These are phyloP conservation scores for Sinocyclocheilus maitianheensis DNA, from an alignment of 2,113 vertebrate species.

Conservation along the genomic window DNA sequence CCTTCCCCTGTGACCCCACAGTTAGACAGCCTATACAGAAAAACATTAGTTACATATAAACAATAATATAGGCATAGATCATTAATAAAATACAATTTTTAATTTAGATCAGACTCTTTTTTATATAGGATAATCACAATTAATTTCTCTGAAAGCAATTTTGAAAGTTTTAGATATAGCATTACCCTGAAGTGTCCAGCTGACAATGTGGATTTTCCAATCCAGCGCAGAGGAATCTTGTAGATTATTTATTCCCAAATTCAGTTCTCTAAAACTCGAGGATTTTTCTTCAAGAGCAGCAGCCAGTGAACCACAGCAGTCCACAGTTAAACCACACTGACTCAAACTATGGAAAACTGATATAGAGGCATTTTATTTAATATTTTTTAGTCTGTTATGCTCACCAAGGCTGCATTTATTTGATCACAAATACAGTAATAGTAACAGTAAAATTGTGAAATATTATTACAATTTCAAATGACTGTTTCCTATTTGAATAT, in stretches of 20 bases:
- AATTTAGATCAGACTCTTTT: too few relatives aligned
- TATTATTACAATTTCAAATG: too few relatives aligned
- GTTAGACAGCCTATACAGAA: conserved; percentile 31
- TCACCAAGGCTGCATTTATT: too few relatives aligned
- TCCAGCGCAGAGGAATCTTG: conserved; percentile 34
- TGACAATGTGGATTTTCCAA: conserved; percentile 29
- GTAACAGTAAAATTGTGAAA: too few relatives aligned
- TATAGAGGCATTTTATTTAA: not conserved
- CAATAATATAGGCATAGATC: too few relatives aligned
- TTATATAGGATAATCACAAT: too few relatives aligned
- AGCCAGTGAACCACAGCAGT: conserved; percentile 38
- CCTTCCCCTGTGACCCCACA: conserved; percentile 39
- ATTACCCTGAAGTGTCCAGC: conserved; percentile 41
- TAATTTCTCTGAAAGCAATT: not conserved
- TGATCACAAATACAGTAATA: too few relatives aligned
- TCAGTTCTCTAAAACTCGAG: conserved; percentile 32
- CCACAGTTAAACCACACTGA: conserved; percentile 37
- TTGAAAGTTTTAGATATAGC: not conserved
- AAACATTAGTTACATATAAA: not conserved
- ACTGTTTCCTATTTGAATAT: not conserved
- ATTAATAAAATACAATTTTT: too few relatives aligned
- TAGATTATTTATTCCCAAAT: conserved; percentile 47
- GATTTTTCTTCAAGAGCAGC: conserved; percentile 25
- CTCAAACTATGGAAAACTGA: conserved; percentile 26
- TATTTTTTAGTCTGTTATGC: not conserved